A percentile compares a stretch with the other conserved stretches of the same genome.
phyloP scores from a whole-genome alignment of 2,888 invertebrate species.

The Xiphydria camelus region DNA sequence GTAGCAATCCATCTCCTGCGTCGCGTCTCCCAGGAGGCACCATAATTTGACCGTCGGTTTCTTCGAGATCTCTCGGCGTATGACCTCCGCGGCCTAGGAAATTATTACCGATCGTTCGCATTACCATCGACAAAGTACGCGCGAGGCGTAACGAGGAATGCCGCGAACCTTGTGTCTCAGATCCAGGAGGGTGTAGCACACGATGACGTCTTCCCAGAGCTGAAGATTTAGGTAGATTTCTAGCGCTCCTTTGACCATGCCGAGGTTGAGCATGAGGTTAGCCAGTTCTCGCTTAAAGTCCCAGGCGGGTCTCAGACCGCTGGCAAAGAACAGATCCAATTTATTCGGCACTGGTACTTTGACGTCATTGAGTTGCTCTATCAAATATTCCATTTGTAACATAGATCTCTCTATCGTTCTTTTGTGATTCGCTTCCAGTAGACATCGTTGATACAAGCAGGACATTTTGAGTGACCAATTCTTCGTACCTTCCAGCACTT shows the following conservation, averaged over 20 bases:
- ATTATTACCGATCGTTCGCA: too few species aligned
- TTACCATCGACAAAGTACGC: too few species aligned
- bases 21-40: conserved; percentile 90
- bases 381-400: conserved; percentile 81
- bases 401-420: conserved; percentile 87
- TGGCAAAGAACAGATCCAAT: conserved; percentile 69
- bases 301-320: conserved; percentile 76
- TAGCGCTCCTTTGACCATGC: conserved; percentile 82
- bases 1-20: conserved; percentile 77
- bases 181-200: conserved; percentile 85
- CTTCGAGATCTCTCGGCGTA: conserved; percentile 76
- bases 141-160: too few species aligned
- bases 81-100: conserved; percentile 82
- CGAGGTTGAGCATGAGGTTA: conserved; percentile 77
- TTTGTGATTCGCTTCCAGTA: conserved; percentile 74
- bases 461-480: conserved; percentile 76
- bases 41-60: conserved; percentile 84
- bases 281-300: conserved; percentile 76
- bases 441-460: conserved; percentile 75
- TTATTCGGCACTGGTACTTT: conserved; percentile 58
- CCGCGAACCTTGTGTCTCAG: conserved; percentile 75
- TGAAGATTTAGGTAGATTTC: conserved; percentile 76
- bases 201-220: conserved; percentile 91
- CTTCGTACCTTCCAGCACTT: conserved; percentile 50
- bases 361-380: conserved; percentile 61